Evolutionary conservation across 1,140 invertebrate genomes (phyloP).

Genomic region (Aplysia californica): DNA sequence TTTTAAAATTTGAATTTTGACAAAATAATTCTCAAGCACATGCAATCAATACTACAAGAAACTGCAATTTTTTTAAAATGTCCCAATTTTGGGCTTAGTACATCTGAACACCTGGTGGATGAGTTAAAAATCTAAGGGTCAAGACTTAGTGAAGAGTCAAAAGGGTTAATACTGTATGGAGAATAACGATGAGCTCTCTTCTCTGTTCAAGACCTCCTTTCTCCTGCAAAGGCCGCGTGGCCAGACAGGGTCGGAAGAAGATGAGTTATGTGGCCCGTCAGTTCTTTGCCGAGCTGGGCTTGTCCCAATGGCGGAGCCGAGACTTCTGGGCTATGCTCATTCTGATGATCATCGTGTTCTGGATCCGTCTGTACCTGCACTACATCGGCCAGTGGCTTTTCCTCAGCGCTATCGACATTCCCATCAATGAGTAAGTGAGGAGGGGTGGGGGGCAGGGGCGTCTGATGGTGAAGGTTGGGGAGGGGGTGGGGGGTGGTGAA

Average conservation of each 20-base stretch:
- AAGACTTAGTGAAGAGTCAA: too few relatives aligned
- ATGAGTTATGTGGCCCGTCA: conserved; percentile 58
- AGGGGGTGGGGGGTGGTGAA: too few relatives aligned
- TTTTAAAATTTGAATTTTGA: too few relatives aligned
- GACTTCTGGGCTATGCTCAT: conserved; percentile 66
- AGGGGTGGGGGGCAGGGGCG: neutral
- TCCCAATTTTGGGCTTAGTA: too few relatives aligned
- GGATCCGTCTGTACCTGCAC: conserved; percentile 57
- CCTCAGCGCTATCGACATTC: conserved; percentile 56
- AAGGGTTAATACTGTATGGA: too few relatives aligned
- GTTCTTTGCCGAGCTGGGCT: conserved; percentile 60
- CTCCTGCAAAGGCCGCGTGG: conserved; percentile 49
- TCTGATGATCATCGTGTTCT: conserved; percentile 59
- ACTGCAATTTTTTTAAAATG: too few relatives aligned
- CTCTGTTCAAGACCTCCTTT: too few relatives aligned
- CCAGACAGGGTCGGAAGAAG: conserved; percentile 47
- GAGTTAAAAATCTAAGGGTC: too few relatives aligned
- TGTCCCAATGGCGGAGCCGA: conserved; percentile 61
- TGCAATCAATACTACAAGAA: too few relatives aligned
- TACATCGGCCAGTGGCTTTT: conserved; percentile 62
- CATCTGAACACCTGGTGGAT: too few relatives aligned
- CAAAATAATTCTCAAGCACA: too few relatives aligned
- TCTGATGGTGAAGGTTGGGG: neutral
- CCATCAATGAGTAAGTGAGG: conserved; percentile 62
- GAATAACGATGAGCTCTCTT: too few relatives aligned